Base-by-base conservation (phyloP, 2,888 invertebrate species). In the Amblyjoppa proteus region DNA sequence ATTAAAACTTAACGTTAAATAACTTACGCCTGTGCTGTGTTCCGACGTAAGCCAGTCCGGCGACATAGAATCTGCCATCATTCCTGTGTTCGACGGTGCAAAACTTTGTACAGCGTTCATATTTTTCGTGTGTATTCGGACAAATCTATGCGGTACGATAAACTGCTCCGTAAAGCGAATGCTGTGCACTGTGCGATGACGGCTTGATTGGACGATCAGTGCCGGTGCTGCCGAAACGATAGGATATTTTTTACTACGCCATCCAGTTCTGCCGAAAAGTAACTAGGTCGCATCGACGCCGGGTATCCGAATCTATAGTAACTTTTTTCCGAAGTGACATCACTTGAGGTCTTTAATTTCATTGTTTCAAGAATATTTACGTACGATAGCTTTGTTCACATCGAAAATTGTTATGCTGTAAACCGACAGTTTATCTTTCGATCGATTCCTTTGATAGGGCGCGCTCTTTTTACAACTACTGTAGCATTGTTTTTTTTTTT, bases 21-120 rank as follows among this genome's bases (percentile, higher is more conserved):
- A 71, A 95, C 96, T 96, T 95, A 97, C 97, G 71, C 98, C 98
- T 31, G 98, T 98, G 93, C 97, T 97, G 90, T 97, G 96, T 64
- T 97, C 96, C 2, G 96, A 96, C 90, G 95, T 95, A 95, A 97
- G 95, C 96, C 97, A 97, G 91, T 96, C 96, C 77, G 94, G 93
- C 53, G 84, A 85, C 84, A 91, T 88, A 31, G 88, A 88, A 49
- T 89, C 82, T 6, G 82, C 68, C 61, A 81, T 38, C 34, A 81
- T 68, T 66, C 86, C 85, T 3, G 58, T 66, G 61, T 61, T 84
- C 20, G 86, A 71, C 11, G 84, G 75, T 16, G n/a, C 69, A 61
- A 75, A 84, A 84, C 82, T 84, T 66, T 87, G 70, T 78, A 86
- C 74, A 16, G 68, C 74, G 71, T 87, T 84, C 84, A 87, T 87